Percentiles rank a stretch among this genome's conserved stretches.
Conservation (phyloP, 1,140 invertebrate species). For the Cephus cinctus region DNA sequence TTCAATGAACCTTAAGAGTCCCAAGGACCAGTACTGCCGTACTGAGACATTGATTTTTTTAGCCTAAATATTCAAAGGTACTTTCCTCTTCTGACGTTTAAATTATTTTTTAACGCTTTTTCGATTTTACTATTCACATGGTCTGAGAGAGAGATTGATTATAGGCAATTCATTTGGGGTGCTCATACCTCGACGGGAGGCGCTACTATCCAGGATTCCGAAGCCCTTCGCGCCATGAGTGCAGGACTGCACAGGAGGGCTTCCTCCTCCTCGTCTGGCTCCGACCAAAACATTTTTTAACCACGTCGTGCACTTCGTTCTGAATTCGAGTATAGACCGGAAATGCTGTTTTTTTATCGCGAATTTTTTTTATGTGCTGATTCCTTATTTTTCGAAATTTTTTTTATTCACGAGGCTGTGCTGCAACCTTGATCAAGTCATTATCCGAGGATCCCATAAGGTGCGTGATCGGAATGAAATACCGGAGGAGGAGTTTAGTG, state of each 20-base stretch:
- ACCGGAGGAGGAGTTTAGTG: neutral
- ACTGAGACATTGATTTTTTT: too few species aligned
- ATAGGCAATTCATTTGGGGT: too few species aligned
- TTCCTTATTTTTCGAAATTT: neutral
- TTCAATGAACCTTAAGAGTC: too few species aligned
- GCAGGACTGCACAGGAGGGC: constrained; percentile 82
- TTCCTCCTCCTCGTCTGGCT: constrained; percentile 76
- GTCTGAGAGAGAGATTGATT: too few species aligned
- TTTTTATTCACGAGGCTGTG: neutral
- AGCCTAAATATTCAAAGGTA: too few species aligned
- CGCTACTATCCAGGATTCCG: constrained; percentile 83
- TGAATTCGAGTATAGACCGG: neutral
- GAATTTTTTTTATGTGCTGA: neutral
- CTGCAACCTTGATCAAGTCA: neutral
- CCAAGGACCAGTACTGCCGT: too few species aligned
- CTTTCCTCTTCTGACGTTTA: too few species aligned
- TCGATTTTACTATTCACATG: too few species aligned
- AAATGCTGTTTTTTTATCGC: neutral
- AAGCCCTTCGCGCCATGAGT: constrained; percentile 76
- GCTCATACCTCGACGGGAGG: constrained; percentile 75
- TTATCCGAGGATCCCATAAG: too few species aligned
- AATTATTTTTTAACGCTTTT: too few species aligned
- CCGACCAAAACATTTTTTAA: constrained; percentile 68
- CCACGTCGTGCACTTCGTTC: neutral
- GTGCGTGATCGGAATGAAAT: too few species aligned